phyloP scores from a whole-genome alignment of 2,888 invertebrate genomes.

The Trissolcus japonicus region DNA sequence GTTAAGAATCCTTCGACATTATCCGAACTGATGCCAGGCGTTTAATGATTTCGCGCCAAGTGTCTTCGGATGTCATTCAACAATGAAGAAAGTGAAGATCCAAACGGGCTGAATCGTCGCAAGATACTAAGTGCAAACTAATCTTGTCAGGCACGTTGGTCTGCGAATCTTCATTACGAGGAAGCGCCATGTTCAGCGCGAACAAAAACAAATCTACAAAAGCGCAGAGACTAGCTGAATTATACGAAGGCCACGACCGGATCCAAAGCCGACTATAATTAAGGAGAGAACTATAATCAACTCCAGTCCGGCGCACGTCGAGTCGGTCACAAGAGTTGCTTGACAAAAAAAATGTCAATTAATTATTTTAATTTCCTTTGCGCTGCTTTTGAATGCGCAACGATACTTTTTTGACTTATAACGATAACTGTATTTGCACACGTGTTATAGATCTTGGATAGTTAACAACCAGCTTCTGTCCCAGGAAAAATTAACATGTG shows the following conservation, averaged over 20 bases:
- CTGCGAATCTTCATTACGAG: constrained; percentile 56
- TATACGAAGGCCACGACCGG: constrained; percentile 57
- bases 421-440: constrained; percentile 20
- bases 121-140: constrained; percentile 53
- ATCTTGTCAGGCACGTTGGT: constrained; percentile 44
- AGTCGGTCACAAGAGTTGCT: background rate
- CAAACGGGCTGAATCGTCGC: constrained; percentile 32
- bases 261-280: constrained; percentile 58
- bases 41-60: constrained; percentile 16
- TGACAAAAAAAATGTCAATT: background rate
- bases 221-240: constrained; percentile 54
- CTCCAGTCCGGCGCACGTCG: background rate
- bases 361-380: background rate
- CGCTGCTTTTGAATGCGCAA: background rate
- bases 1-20: too few species aligned
- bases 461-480: constrained; percentile 45
- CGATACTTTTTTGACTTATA: constrained; percentile 7
- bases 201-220: constrained; percentile 40
- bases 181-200: constrained; percentile 49
- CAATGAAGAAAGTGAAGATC: constrained; percentile 37
- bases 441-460: constrained; percentile 28
- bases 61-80: constrained; percentile 13
- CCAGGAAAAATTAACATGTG: too few species aligned
- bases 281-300: constrained; percentile 48
- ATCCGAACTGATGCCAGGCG: background rate